phyloP scores from a whole-genome alignment of 2,113 vertebrate genomes.

The Aplodontia rufa region DNA sequence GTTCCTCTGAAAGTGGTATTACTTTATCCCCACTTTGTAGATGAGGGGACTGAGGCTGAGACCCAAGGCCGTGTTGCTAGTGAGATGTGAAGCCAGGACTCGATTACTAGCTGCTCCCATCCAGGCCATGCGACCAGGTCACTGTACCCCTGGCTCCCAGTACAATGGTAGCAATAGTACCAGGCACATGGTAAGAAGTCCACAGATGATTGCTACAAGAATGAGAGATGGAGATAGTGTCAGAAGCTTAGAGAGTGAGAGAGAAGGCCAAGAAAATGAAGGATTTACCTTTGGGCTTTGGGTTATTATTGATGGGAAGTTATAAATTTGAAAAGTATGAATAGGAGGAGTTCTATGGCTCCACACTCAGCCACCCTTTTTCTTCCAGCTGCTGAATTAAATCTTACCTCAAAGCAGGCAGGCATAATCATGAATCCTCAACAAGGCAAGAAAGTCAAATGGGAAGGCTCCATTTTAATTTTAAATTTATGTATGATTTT shows the following conservation, averaged over 20 bases:
- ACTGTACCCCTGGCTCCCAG: fast-evolving
- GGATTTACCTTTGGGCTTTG: slow-evolving; percentile 39
- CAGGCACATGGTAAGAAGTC: neutral
- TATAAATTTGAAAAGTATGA: slow-evolving; percentile 38
- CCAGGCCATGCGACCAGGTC: neutral
- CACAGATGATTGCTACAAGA: neutral
- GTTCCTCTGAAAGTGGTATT: neutral
- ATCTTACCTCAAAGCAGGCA: neutral
- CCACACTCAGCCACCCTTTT: neutral
- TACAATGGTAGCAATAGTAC: fast-evolving
- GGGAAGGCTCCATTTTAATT: slow-evolving; percentile 67
- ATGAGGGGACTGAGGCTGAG: neutral
- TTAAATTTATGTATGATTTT: slow-evolving; percentile 73
- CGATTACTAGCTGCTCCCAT: neutral
- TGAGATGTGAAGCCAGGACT: neutral
- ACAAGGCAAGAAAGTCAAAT: slow-evolving; percentile 21
- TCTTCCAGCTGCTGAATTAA: slow-evolving; percentile 30
- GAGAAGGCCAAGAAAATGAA: slow-evolving; percentile 39
- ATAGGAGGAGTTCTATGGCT: neutral
- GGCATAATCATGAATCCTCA: slow-evolving; percentile 37
- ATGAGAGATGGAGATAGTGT: neutral
- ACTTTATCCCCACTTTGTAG: neutral
- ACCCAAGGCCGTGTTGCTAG: neutral
- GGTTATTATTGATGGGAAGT: slow-evolving; percentile 18
- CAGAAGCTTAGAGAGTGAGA: neutral